Conservation (phyloP, 2,888 invertebrate species). For the Parascotia fuliginaria region DNA sequence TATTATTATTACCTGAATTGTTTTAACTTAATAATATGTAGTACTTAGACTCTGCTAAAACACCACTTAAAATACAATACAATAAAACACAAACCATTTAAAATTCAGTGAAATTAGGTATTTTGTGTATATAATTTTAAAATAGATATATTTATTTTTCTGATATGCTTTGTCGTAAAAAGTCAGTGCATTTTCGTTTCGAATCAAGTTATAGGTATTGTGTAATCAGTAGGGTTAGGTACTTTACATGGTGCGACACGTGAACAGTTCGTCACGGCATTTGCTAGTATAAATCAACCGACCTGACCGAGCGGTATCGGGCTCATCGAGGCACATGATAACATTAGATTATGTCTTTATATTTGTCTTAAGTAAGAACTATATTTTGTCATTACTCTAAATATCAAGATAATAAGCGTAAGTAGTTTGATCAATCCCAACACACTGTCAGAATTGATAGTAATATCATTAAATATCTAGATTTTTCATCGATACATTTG, state of each 20-base stretch:
- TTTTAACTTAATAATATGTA: no score
- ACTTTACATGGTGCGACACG: background rate
- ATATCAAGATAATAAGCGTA: conserved; percentile 84
- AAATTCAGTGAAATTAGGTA: no score
- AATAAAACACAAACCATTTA: no score
- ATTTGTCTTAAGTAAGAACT: conserved; percentile 72
- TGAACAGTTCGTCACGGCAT: background rate
- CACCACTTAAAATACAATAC: no score
- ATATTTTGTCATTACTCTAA: conserved; percentile 70
- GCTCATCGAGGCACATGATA: conserved; percentile 75
- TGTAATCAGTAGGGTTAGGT: no score
- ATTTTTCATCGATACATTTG: conserved; percentile 55
- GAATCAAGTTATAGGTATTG: no score
- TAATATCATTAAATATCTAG: conserved; percentile 46
- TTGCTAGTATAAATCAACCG: background rate
- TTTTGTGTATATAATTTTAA: no score
- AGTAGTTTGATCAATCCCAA: conserved; percentile 71
- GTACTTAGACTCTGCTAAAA: no score
- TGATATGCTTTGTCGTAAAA: no score
- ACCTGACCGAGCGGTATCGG: conserved; percentile 54
- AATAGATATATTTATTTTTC: no score
- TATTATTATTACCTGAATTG: no score
- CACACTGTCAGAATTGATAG: conserved; percentile 60
- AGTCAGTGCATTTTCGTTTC: no score
- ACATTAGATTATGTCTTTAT: conserved; percentile 70